Evolutionary conservation across 2,888 invertebrate genomes (phyloP).

Genomic region (Plebejus argus): DNA sequence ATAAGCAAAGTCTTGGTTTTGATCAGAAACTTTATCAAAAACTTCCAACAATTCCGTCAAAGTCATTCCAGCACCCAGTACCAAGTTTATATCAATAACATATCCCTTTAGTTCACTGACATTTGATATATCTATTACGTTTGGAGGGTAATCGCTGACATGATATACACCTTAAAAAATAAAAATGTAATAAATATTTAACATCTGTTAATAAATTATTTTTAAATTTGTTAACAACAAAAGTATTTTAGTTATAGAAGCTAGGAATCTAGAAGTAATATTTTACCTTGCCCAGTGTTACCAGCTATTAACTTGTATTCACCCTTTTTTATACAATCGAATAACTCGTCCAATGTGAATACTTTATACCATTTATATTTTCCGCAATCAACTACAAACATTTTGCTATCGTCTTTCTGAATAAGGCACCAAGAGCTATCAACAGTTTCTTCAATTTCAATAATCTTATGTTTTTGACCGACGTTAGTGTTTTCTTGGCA

Average conservation of each 20-base stretch:
- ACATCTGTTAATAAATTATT: background rate
- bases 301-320: slow-evolving; percentile 83
- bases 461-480: slow-evolving; percentile 18
- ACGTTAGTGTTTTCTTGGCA: slow-evolving; percentile 36
- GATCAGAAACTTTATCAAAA: slow-evolving; percentile 60
- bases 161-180: slow-evolving; percentile 68
- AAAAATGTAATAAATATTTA: background rate
- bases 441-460: background rate
- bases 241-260: background rate
- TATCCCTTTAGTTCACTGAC: slow-evolving; percentile 61
- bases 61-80: slow-evolving; percentile 66
- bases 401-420: slow-evolving; percentile 55
- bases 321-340: slow-evolving; percentile 59
- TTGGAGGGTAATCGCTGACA: slow-evolving; percentile 57
- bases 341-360: slow-evolving; percentile 70
- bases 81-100: slow-evolving; percentile 60
- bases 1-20: slow-evolving; percentile 80
- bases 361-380: slow-evolving; percentile 75
- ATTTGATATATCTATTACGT: slow-evolving; percentile 64
- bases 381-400: slow-evolving; percentile 75
- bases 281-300: slow-evolving; percentile 86
- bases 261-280: slow-evolving; percentile 37
- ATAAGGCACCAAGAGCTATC: slow-evolving; percentile 55
- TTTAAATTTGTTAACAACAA: background rate
- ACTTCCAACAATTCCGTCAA: slow-evolving; percentile 68